Base-by-base conservation (phyloP, 2,113 vertebrate genomes). In the Peromyscus maniculatus region DNA sequence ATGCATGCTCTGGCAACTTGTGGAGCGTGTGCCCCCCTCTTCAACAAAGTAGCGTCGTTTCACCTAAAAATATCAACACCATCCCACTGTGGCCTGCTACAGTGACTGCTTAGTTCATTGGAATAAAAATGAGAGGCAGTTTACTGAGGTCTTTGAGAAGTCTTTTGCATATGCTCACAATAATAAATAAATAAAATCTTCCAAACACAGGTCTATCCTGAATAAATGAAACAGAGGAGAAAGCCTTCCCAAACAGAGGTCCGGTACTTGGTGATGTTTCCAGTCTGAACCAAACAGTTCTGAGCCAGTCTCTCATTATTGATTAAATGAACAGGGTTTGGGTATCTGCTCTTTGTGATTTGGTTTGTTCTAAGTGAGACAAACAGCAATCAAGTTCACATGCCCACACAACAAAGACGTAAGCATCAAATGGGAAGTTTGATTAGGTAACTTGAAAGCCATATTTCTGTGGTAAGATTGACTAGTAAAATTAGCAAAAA, bases 11-110 rank as follows among this genome's bases (percentile, higher is more conserved):
- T 83, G 59, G 46, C 57, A 89, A 19, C 80, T 26, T 88, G 55
- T 77, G 77, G 64, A 80, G n/a, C 28, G 82, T 24, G 59, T 79
- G 91, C 10, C 39, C 93, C 83, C 69, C 49, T 21, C 46, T 62
- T 87, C 91, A 96, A 13, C 59, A 89, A 94, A 84, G 87, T 62
- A 95, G 22, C 80, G 49, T 74, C 89, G 91, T 84, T 80, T 71
- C 74, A 96, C 31, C 72, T 59, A 89, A 92, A 69, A 87, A 95
- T 72, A 64, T 55, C 59, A 82, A 21, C 77, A 71, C 64, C 78
- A 75, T 69, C 31, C 87, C 33, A 52, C 52, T 52, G 59, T 80
- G 86, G 77, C 59, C 46, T 55, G 57, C 67, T 83, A 77, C 83
- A 66, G 55, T 80, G 71, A 69, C 12, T 95, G 74, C 52, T 79